Conservation (phyloP, 2,113 vertebrate species). For the Labeo rohita region DNA sequence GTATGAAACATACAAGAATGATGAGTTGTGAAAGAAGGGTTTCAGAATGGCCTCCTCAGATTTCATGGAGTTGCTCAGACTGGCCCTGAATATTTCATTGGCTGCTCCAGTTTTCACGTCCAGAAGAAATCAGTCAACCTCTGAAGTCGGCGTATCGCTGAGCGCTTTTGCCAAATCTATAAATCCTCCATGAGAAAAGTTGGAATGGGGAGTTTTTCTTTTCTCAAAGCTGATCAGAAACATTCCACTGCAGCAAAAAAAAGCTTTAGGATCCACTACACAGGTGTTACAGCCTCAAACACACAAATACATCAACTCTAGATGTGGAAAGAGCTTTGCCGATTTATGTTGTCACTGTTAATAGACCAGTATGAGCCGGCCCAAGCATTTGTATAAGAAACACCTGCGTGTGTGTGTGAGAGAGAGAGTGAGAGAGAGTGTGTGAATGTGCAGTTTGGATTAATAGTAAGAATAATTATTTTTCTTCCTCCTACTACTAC, state of each 20-base stretch:
- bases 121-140: constrained; percentile 16
- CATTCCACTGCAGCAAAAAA: background rate
- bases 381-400: background rate
- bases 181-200: constrained; percentile 2
- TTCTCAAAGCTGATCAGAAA: background rate
- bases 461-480: too few relatives aligned
- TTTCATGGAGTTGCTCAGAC: background rate
- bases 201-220: background rate
- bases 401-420: too few relatives aligned
- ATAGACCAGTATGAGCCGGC: background rate
- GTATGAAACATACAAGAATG: background rate
- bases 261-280: background rate
- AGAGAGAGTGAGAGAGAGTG: too few relatives aligned
- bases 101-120: constrained; percentile 15
- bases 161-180: constrained; percentile 4
- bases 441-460: too few relatives aligned
- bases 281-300: background rate
- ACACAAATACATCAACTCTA: background rate
- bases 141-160: background rate
- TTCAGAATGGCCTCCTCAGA: background rate
- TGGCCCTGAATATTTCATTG: constrained; percentile 20
- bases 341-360: background rate
- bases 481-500: too few relatives aligned
- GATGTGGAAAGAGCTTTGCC: background rate
- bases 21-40: background rate